Base-by-base conservation (phyloP, 2,888 invertebrate genomes). In the Lamproptera curius region DNA sequence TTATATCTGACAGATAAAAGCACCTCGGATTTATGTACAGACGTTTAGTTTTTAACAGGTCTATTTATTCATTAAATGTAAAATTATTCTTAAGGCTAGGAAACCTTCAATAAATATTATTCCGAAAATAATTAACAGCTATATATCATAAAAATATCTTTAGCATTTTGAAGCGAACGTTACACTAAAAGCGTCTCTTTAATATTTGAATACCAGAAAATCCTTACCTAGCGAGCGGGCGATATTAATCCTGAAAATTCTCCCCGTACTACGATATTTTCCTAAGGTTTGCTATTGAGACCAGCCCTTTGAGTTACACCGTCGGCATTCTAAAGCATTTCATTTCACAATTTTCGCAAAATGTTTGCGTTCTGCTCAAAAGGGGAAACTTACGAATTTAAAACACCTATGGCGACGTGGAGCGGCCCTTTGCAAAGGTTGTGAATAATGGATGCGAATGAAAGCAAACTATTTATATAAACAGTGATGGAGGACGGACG, bases 401-500 rank as follows among this genome's bases (percentile, higher is more conserved):
- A 43, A 20, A 14, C 26, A 23, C 33, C 42, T 38, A 26, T 13
- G 31, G 11, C 16, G 20, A 13, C 31, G 4, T 1, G 16, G 14
- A 11, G 20, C 14, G 23, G 13, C n/a, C 26, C 54, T 57, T 52
- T 53, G 50, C 59, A 50, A 39, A 52, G 53, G 54, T 48, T 52
- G 50, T 62, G 63, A 67, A 63, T 63, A 64, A 66, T 65, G 58
- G 57, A 50, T 52, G 53, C 53, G 53, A n/a, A 50, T 54, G 49
- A 57, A 57, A 57, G 53, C 52, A 47, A n/a, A 53, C 54, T 43
- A 56, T 65, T 68, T 50, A 55, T 46, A n/a, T n/a, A n/a, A 53
- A 53, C 43, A 52, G 57, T 63, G 67, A 64, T 62, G 62, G 63
- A 65, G 51, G 68, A 65, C 46, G n/a, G n/a, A n/a, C n/a, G n/a